Evolutionary conservation across 2,797 vertebrate species (phyloP).

Genomic region (Malurus splendens): DNA sequence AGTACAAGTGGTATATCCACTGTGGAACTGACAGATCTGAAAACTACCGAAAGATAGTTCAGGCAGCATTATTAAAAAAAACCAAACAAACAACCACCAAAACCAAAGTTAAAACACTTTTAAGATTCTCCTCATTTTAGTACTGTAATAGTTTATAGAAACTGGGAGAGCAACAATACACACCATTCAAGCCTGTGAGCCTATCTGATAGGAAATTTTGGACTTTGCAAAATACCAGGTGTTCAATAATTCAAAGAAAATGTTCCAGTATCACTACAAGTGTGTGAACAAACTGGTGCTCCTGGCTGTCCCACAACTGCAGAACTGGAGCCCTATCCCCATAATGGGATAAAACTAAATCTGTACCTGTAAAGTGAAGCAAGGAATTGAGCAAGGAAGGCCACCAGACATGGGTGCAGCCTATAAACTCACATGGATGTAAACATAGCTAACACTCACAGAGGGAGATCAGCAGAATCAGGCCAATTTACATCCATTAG

Average conservation of each 20-base stretch:
- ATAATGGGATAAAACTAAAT: background rate
- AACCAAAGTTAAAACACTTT: rapidly evolving
- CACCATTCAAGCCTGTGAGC: background rate
- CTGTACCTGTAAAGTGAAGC: background rate
- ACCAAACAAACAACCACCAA: background rate
- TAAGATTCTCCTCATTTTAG: background rate
- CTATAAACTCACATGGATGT: background rate
- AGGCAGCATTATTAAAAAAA: background rate
- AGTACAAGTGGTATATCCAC: background rate
- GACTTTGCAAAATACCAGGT: background rate
- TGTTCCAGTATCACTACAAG: rapidly evolving
- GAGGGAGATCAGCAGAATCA: background rate
- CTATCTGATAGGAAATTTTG: background rate
- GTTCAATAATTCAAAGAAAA: background rate
- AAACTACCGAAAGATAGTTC: background rate
- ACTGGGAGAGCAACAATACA: background rate
- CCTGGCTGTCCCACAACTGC: background rate
- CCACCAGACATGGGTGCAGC: background rate
- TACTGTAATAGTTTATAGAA: background rate
- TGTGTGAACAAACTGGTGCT: background rate
- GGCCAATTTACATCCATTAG: background rate
- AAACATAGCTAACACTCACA: background rate
- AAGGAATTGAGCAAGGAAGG: background rate
- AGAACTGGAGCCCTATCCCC: background rate
- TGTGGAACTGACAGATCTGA: background rate